A percentile compares a stretch with the other conserved stretches of the same genome.
phyloP scores from a whole-genome alignment of 2,113 vertebrate species.

The Orthonyx spaldingii region DNA sequence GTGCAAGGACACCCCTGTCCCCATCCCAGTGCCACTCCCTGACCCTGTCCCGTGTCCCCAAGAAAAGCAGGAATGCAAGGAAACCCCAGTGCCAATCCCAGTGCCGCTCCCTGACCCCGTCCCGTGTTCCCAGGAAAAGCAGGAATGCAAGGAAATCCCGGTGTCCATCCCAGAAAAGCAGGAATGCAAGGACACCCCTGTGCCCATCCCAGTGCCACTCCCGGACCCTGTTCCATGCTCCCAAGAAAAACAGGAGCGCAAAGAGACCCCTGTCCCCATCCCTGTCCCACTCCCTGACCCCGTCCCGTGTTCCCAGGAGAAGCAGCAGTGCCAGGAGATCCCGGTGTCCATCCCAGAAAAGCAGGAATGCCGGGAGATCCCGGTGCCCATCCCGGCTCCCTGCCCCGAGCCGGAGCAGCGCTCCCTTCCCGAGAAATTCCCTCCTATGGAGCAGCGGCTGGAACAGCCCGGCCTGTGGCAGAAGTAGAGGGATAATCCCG shows the following conservation, averaged over 20 bases:
- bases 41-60: no score
- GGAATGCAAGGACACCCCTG: no score
- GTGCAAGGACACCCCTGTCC: background rate
- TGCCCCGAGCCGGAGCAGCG: background rate
- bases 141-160: background rate
- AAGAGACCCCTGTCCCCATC: background rate
- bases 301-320: fast-evolving
- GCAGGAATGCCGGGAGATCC: background rate
- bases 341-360: no score
- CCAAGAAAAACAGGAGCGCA: background rate
- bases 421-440: background rate
- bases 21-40: no score
- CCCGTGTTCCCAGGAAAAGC: background rate
- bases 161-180: background rate
- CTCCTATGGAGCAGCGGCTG: conserved; percentile 20
- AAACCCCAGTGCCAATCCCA: background rate
- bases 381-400: background rate
- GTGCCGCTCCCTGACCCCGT: background rate
- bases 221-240: no score
- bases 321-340: no score
- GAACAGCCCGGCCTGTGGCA: conserved; percentile 31
- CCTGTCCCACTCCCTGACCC: background rate
- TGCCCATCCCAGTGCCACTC: no score
- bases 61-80: background rate
- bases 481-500: background rate